Percentiles rank a stretch among this genome's conserved stretches.
Evolutionary conservation across 2,888 invertebrate species (phyloP).

Genomic region (Dendrolimus houi): DNA sequence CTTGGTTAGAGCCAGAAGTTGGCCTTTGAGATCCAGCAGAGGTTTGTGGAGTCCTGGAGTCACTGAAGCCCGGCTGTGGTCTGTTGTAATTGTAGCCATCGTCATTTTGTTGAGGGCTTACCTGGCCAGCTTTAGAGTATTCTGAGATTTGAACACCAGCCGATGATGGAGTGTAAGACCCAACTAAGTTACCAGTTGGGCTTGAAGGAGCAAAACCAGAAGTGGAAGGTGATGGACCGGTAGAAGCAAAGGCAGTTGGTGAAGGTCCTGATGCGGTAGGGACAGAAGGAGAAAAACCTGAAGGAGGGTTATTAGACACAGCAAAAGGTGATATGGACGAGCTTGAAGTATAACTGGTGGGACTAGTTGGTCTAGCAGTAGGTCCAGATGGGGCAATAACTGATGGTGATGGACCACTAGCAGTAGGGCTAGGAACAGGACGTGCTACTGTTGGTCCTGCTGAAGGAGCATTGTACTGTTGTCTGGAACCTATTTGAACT

Average conservation of each 20-base stretch:
- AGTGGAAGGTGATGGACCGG: slow-evolving; percentile 11
- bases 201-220: slow-evolving; percentile 10
- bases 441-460: background rate
- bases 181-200: slow-evolving; percentile 11
- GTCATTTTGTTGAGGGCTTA: background rate
- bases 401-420: slow-evolving; percentile 3
- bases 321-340: background rate
- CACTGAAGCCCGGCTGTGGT: slow-evolving; percentile 7
- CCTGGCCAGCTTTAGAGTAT: background rate
- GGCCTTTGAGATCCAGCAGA: slow-evolving; percentile 1
- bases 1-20: background rate
- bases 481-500: background rate
- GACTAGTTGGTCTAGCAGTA: background rate
- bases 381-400: background rate
- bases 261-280: slow-evolving; percentile 3
- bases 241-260: slow-evolving; percentile 8
- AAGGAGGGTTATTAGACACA: slow-evolving; percentile 1
- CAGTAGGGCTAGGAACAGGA: slow-evolving; percentile 1
- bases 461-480: background rate
- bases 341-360: background rate
- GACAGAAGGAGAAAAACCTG: slow-evolving; percentile 10
- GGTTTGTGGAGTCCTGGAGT: slow-evolving; percentile 1
- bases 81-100: slow-evolving; percentile 19
- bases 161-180: slow-evolving; percentile 10
- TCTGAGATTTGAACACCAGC: slow-evolving; percentile 6